Conservation (phyloP, 2,888 invertebrate species). For the Microdon myrmicae region DNA sequence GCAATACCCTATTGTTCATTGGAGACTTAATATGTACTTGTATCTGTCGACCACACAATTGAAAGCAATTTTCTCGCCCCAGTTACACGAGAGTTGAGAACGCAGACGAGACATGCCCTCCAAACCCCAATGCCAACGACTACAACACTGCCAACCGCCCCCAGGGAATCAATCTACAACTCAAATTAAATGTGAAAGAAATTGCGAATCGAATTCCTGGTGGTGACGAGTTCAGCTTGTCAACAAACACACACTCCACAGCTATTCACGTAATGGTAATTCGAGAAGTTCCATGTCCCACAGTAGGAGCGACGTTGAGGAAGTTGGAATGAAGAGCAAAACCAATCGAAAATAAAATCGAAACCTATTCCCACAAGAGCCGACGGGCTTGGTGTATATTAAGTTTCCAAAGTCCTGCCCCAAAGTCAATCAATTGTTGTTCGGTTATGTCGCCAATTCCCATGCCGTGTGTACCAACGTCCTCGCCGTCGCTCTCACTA, state of each 20-base stretch:
- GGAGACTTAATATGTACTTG: slow-evolving; percentile 18
- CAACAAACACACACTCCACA: slow-evolving; percentile 26
- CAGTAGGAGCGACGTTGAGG: background rate
- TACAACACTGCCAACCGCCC: slow-evolving; percentile 31
- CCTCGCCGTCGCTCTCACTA: background rate
- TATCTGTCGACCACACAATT: slow-evolving; percentile 38
- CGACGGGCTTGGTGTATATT: slow-evolving; percentile 30
- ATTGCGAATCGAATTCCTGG: slow-evolving; percentile 52
- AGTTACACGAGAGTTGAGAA: slow-evolving; percentile 39
- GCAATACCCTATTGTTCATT: too few species aligned
- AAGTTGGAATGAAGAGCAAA: slow-evolving; percentile 35
- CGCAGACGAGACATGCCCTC: slow-evolving; percentile 34
- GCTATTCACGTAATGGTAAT: slow-evolving; percentile 30
- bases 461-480: background rate
- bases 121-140: slow-evolving; percentile 28
- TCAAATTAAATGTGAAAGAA: slow-evolving; percentile 52
- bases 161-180: slow-evolving; percentile 50
- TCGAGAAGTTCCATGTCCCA: slow-evolving; percentile 32
- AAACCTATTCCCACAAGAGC: slow-evolving; percentile 47
- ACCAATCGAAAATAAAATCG: slow-evolving; percentile 49
- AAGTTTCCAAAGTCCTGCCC: slow-evolving; percentile 48
- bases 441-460: background rate
- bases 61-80: slow-evolving; percentile 52
- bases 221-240: slow-evolving; percentile 48
- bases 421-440: slow-evolving; percentile 51